Base-by-base conservation (phyloP, 35 echinoderm and acorn worm genomes). In the Holothuria glaberrima region DNA sequence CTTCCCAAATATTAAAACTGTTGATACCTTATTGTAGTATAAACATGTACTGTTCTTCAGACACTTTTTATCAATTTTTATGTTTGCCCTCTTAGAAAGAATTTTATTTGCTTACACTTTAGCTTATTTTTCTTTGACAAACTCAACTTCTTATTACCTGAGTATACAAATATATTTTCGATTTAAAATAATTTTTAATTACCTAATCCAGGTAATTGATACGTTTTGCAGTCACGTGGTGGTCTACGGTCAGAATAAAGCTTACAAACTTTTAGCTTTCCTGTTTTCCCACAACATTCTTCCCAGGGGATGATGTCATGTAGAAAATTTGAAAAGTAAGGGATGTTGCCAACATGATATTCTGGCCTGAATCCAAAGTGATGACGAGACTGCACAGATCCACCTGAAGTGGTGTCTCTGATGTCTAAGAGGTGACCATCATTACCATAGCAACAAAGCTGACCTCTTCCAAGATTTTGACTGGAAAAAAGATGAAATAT, bases 241-340 rank as follows among this genome's bases (percentile, higher is more conserved):
- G 96, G 96, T 62, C 96, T 71, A 14, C 31, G 64, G 21, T 85
- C 66, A 20, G 80, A 12, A 61, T 88, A 98, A 30, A 82, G 32
- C 32, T 93, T 33, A 78, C 96, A 98, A 5, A 14, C 16, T 5
- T 22, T 27, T 13, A 57, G n/a, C 12, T 72, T 70, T 20, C 48
- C 25, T 6, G 84, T 89, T 36, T 88, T 88, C 16, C 83, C 89
- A 71, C 96, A 98, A 75, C 96, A 98, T 41, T 94, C 83, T 64
- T 91, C 91, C 96, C 96, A 98, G 0, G 96, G 96, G 12, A 94
- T 91, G 21, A 86, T 62, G 67, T 94, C 93, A 16, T 80, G 33
- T 0, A 93, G 65, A 63, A 88, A 98, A 68, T 95, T 94, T 0
- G 96, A 98, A 36, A 98, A 74, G 66, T 90, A 98, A 6, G 96